These are phyloP conservation scores for Discoglossus pictus DNA, from an alignment of 2,797 vertebrate genomes.

Conservation along the genomic window DNA sequence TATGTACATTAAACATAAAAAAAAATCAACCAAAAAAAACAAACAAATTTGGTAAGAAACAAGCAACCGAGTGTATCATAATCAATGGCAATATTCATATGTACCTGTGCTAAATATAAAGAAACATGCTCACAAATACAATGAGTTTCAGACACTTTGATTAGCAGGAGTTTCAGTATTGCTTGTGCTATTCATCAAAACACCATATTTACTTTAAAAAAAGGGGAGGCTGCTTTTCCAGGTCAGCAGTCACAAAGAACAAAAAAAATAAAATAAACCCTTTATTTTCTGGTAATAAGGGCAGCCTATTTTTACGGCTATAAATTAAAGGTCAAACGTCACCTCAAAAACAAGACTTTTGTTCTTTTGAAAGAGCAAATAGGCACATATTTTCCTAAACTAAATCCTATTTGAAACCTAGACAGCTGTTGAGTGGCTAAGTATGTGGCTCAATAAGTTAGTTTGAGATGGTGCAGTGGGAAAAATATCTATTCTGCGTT, in stretches of 20 bases:
- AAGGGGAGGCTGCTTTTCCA: not conserved
- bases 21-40: not conserved
- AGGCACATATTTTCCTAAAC: too few relatives aligned
- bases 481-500: too few relatives aligned
- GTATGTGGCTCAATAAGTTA: too few relatives aligned
- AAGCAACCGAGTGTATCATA: not conserved
- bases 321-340: not conserved
- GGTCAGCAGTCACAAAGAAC: conserved; percentile 55
- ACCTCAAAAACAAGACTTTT: conserved; percentile 70
- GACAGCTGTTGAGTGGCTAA: too few relatives aligned
- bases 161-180: conserved; percentile 58
- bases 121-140: conserved; percentile 29
- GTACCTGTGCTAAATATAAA: conserved; percentile 30
- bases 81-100: conserved; percentile 24
- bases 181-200: conserved; percentile 54
- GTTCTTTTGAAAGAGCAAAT: too few relatives aligned
- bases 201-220: conserved; percentile 35
- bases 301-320: not conserved
- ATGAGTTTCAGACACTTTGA: conserved; percentile 53
- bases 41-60: conserved; percentile 24
- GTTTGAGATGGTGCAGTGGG: too few relatives aligned
- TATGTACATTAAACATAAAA: conserved; percentile 11
- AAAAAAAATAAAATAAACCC: conserved; percentile 67
- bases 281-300: conserved; percentile 41
- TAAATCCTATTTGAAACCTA: too few relatives aligned